These are phyloP conservation scores for Campoplex nolae DNA, from an alignment of 2,888 invertebrate genomes.

Conservation along the genomic window DNA sequence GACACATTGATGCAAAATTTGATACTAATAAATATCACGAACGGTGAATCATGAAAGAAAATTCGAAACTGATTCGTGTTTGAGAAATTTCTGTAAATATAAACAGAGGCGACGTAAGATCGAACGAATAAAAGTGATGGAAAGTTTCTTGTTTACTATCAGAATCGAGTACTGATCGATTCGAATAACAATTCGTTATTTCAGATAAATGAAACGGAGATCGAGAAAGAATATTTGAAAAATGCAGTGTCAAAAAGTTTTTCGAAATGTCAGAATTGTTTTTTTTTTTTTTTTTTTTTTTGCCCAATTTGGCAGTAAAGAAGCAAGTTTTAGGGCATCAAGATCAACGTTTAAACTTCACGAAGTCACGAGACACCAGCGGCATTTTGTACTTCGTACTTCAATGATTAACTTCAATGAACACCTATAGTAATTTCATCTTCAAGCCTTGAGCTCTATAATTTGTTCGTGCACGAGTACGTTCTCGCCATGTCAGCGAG, in stretches of 20 bases:
- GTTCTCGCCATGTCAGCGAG: constrained; percentile 6
- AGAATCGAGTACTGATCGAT: too few relatives aligned
- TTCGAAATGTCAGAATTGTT: too few relatives aligned
- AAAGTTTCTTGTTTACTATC: neutral
- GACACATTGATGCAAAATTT: too few relatives aligned
- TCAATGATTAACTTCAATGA: constrained; percentile 5
- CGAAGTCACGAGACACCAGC: neutral
- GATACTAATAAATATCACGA: neutral
- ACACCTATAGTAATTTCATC: constrained; percentile 33
- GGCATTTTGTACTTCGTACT: neutral
- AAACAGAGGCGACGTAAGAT: too few relatives aligned
- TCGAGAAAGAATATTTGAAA: neutral
- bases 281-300: neutral
- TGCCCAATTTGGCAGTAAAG: neutral
- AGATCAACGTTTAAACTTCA: constrained; percentile 3
- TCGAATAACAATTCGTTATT: too few relatives aligned
- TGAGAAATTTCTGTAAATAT: too few relatives aligned
- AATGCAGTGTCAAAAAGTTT: neutral
- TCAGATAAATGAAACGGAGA: too few relatives aligned
- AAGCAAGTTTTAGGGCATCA: neutral
- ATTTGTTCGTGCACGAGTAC: neutral
- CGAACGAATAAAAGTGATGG: too few relatives aligned
- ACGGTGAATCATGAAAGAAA: neutral
- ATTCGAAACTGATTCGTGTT: neutral
- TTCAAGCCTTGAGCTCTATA: constrained; percentile 28